These are phyloP conservation scores for Xanthia icteritia DNA, from an alignment of 2,888 invertebrate genomes.

Conservation along the genomic window DNA sequence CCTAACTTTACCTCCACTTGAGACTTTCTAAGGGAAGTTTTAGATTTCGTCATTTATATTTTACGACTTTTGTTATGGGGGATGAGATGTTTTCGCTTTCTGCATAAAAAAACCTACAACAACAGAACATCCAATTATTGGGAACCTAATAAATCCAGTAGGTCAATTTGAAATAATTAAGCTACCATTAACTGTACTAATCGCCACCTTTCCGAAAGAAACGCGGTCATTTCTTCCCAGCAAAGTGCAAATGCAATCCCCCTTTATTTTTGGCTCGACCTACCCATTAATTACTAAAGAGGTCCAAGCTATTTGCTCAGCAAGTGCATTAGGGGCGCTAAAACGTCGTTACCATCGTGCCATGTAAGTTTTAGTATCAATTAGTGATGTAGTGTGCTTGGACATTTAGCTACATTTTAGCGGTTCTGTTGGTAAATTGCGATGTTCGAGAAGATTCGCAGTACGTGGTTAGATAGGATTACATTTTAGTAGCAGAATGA, in stretches of 20 bases:
- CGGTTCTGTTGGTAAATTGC: constrained; percentile 38
- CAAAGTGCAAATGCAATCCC: constrained; percentile 49
- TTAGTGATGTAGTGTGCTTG: constrained; percentile 54
- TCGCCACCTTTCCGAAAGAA: constrained; percentile 18
- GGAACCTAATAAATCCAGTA: neutral
- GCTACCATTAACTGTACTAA: neutral
- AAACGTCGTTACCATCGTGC: constrained; percentile 50
- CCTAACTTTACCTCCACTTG: neutral
- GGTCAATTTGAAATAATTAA: neutral
- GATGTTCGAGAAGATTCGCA: constrained; percentile 23
- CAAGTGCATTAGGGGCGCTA: constrained; percentile 59
- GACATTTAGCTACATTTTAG: constrained; percentile 58
- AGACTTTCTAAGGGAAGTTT: neutral
- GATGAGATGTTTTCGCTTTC: neutral
- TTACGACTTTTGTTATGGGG: neutral
- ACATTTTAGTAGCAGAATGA: constrained; percentile 1
- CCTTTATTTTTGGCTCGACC: constrained; percentile 52
- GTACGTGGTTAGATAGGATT: neutral
- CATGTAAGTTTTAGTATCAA: constrained; percentile 61
- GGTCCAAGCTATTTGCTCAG: constrained; percentile 49
- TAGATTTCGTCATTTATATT: neutral
- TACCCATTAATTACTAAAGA: constrained; percentile 61
- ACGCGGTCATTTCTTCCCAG: neutral
- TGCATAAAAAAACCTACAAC: neutral
- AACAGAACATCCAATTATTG: neutral